Percentiles rank a stretch among this genome's conserved stretches.
These are phyloP conservation scores for Denticeps clupeoides DNA, from an alignment of 2,797 vertebrate genomes.

Conservation along the genomic window DNA sequence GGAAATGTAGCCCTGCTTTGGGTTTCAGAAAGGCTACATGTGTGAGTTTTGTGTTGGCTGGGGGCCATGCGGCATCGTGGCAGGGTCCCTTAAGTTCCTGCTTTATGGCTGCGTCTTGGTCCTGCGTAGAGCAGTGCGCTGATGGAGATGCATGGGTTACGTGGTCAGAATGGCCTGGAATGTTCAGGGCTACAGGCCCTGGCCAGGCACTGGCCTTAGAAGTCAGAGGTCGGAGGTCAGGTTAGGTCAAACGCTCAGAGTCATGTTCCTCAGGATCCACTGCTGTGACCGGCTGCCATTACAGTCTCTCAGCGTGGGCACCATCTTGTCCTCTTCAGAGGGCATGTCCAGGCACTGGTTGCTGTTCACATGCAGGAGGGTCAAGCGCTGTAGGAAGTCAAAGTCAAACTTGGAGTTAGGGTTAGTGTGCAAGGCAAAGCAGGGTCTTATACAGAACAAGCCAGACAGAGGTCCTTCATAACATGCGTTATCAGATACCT, in stretches of 20 bases:
- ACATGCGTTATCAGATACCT: no score
- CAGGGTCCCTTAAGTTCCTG: no score
- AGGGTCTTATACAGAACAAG: not conserved
- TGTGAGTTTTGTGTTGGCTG: no score
- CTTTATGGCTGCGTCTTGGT: no score
- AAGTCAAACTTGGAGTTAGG: conserved; percentile 6
- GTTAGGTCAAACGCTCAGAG: conserved; percentile 64
- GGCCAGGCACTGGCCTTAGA: not conserved
- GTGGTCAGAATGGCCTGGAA: no score
- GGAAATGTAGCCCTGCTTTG: not conserved
- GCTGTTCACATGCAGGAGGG: conserved; percentile 89
- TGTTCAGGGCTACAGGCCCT: not conserved
- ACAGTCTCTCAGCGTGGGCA: conserved; percentile 85
- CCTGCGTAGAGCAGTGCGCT: no score
- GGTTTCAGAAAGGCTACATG: no score
- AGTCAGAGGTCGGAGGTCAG: not conserved
- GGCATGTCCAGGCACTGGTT: conserved; percentile 98
- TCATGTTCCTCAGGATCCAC: conserved; percentile 91
- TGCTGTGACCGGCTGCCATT: conserved; percentile 67
- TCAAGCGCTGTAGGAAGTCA: conserved; percentile 76
- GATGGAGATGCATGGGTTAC: no score
- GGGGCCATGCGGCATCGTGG: no score
- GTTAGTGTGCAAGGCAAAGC: not conserved
- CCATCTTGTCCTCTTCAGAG: conserved; percentile 89
- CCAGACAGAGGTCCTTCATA: no score